Percentiles rank a stretch among this genome's conserved stretches.
Conservation (phyloP, 1,140 invertebrate genomes). For the Pollicipes pollicipes region DNA sequence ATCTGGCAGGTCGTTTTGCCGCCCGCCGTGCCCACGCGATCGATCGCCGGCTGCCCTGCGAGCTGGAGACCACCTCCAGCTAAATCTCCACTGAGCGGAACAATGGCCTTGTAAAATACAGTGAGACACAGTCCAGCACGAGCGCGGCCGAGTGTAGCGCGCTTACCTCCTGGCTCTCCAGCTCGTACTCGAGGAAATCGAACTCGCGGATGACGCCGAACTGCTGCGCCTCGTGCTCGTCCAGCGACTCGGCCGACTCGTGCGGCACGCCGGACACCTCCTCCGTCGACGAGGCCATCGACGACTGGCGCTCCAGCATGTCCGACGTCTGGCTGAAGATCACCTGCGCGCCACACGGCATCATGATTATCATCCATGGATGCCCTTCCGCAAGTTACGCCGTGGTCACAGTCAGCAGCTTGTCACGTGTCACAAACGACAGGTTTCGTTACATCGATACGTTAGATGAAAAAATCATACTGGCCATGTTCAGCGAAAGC, state of each 20-base stretch:
- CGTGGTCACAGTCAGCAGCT: too few relatives aligned
- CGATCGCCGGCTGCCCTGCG: too few relatives aligned
- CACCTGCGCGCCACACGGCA: too few relatives aligned
- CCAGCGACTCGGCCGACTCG: slow-evolving; percentile 24
- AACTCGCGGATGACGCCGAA: slow-evolving; percentile 88
- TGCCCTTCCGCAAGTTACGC: too few relatives aligned
- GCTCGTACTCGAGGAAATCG: slow-evolving; percentile 95
- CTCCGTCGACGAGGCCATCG: slow-evolving; percentile 81
- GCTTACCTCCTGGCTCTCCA: slow-evolving; percentile 80
- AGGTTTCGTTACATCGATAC: too few relatives aligned
- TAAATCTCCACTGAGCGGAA: background rate
- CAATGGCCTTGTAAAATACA: background rate
- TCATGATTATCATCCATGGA: too few relatives aligned
- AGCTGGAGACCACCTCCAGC: background rate
- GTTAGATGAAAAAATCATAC: too few relatives aligned
- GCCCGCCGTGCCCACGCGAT: too few relatives aligned
- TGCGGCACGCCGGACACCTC: slow-evolving; percentile 49
- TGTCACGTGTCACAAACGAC: too few relatives aligned
- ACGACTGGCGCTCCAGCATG: slow-evolving; percentile 80
- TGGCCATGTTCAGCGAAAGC: too few relatives aligned
- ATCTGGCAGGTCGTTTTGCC: too few relatives aligned
- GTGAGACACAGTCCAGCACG: slow-evolving; percentile 4
- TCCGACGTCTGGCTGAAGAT: slow-evolving; percentile 97
- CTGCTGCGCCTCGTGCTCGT: slow-evolving; percentile 40
- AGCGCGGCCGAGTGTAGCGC: background rate